A percentile compares a stretch with the other conserved stretches of the same genome.
Conservation (phyloP, 2,888 invertebrate genomes). For the Empis stercorea region DNA sequence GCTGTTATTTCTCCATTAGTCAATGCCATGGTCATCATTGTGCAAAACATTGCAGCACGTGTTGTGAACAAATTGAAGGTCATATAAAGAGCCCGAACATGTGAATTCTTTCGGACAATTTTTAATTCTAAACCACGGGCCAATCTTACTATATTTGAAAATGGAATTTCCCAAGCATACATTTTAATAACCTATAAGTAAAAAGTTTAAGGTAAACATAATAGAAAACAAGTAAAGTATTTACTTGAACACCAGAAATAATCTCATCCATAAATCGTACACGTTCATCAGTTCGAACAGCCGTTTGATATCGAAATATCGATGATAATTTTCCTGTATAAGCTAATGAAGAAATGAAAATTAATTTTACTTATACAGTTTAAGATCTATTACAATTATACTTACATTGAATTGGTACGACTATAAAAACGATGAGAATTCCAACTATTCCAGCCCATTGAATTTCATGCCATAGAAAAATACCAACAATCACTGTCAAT, state of each 20-base stretch:
- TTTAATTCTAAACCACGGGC: constrained; percentile 51
- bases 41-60: constrained; percentile 62
- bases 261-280: constrained; percentile 67
- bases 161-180: constrained; percentile 85
- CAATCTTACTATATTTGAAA: constrained; percentile 56
- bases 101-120: constrained; percentile 47
- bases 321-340: constrained; percentile 25
- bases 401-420: constrained; percentile 64
- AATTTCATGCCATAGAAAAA: constrained; percentile 54
- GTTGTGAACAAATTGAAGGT: constrained; percentile 72
- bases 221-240: no score
- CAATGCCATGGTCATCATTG: constrained; percentile 56
- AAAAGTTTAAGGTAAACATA: no score
- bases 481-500: constrained; percentile 49
- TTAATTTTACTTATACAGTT: no score
- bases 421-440: constrained; percentile 51
- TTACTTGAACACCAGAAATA: constrained; percentile 49
- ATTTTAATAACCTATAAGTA: constrained; percentile 77
- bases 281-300: constrained; percentile 55
- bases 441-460: constrained; percentile 56
- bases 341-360: no score
- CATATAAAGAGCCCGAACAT: constrained; percentile 52
- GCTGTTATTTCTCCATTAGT: constrained; percentile 54
- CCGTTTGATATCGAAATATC: constrained; percentile 38
- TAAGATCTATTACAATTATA: no score